Base-by-base conservation (phyloP, 2,797 vertebrate genomes). In the Eulemur rubriventer region DNA sequence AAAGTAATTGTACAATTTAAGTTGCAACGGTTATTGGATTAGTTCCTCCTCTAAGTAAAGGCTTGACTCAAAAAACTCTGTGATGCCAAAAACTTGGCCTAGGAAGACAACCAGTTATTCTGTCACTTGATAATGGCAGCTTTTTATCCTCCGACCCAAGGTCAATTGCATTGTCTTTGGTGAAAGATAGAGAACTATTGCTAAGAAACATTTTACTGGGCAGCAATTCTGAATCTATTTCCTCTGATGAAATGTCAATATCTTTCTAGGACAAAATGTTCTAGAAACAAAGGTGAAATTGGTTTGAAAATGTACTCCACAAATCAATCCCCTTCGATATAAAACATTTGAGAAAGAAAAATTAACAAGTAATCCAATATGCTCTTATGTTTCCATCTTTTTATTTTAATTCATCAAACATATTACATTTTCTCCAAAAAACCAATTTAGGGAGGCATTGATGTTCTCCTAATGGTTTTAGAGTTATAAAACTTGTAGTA, bases 161-260 rank as follows among this genome's bases (percentile, higher is more conserved):
- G 98, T 98, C 98, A 98, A 98, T 98, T 98, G 93, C 95, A 97
- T 87, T 98, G 96, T 97, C 96, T 98, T 98, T 97, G 96, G 91
- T 97, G 94, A 98, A 98, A 98, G 86, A 82, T 85, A 61, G 97
- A 98, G 95, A 97, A 94, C 92, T 96, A 95, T 92, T 5, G 69
- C 92, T 90, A 96, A 97, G 96, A 96, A 94, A 97, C 92, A 95
- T 80, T 92, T 96, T 98, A 91, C 52, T 98, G 97, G 95, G 82
- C 92, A 97, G 94, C 67, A 98, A 97, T 89, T 97, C 93, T 97
- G 97, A 98, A 98, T 98, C 95, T 97, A 88, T 98, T 98, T 98
- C 91, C 97, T 98, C 86, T 98, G 67, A 94, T 97, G 96, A 98
- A 98, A 98, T 98, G 97, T 97, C 98, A 98, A 97, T 98, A 98